These are phyloP conservation scores for Lasioglossum albipes DNA, from an alignment of 1,140 invertebrate species.

Conservation along the genomic window DNA sequence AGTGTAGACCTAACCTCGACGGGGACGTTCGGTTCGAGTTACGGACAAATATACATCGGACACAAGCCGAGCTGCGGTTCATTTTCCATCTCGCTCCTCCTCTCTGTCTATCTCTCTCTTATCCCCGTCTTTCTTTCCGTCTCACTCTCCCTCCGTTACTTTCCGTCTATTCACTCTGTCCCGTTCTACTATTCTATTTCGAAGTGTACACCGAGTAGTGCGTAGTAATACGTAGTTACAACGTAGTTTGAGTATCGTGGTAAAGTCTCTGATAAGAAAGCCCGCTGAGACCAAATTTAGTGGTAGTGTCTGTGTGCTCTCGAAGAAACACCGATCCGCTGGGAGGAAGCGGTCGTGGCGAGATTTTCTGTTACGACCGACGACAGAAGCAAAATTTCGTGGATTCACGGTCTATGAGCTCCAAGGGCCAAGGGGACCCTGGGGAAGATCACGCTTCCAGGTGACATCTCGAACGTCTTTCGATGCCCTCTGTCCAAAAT, in stretches of 20 bases:
- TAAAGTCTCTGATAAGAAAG: constrained; percentile 7
- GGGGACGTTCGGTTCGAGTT: constrained; percentile 33
- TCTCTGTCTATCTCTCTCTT: constrained; percentile 12
- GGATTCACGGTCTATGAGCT: constrained; percentile 77
- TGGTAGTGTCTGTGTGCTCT: neutral
- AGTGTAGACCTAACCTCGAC: constrained; percentile 42
- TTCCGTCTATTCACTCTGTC: neutral
- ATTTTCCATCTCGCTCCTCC: constrained; percentile 8
- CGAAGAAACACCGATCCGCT: neutral
- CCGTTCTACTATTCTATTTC: constrained; percentile 1
- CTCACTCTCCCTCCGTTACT: constrained; percentile 3
- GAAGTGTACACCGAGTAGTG: constrained; percentile 28
- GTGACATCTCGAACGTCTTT: constrained; percentile 51
- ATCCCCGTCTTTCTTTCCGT: constrained; percentile 8
- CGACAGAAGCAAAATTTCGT: constrained; percentile 68
- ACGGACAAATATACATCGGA: constrained; percentile 31
- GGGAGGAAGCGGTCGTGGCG: constrained; percentile 15
- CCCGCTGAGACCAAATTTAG: constrained; percentile 23
- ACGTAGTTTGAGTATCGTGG: constrained; percentile 8
- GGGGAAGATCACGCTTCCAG: constrained; percentile 79
- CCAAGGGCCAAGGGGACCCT: constrained; percentile 79
- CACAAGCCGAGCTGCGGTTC: constrained; percentile 4
- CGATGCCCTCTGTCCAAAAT: too few relatives aligned
- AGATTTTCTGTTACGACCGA: constrained; percentile 39
- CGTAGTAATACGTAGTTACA: constrained; percentile 31